A percentile compares a stretch with the other conserved stretches of the same genome.
phyloP scores from a whole-genome alignment of 2,888 invertebrate genomes.

The Catocala nupta region DNA sequence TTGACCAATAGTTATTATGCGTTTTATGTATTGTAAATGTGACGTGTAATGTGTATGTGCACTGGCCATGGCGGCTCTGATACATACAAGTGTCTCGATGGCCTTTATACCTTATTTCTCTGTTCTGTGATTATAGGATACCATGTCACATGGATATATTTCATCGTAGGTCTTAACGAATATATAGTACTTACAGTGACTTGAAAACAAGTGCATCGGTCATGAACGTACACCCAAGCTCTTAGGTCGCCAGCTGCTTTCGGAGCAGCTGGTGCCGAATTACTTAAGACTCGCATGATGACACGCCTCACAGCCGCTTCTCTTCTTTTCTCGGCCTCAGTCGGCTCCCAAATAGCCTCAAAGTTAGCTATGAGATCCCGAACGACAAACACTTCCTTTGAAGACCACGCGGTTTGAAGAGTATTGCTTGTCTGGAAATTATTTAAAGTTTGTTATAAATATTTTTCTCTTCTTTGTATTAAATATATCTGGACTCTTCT shows the following conservation, averaged over 20 bases:
- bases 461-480: too few species aligned
- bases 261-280: constrained; percentile 86
- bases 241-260: constrained; percentile 93
- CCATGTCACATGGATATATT: too few species aligned
- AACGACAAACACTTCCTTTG: constrained; percentile 91
- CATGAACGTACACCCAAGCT: constrained; percentile 92
- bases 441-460: too few species aligned
- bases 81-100: too few species aligned
- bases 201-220: constrained; percentile 85
- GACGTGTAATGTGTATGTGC: too few species aligned
- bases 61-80: too few species aligned
- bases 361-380: constrained; percentile 92
- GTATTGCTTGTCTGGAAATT: constrained; percentile 71
- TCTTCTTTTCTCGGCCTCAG: constrained; percentile 90
- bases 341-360: constrained; percentile 93
- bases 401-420: constrained; percentile 88
- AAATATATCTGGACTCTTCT: neutral
- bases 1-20: too few species aligned
- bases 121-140: too few species aligned
- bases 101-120: too few species aligned
- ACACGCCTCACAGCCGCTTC: constrained; percentile 93
- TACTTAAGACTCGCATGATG: constrained; percentile 90
- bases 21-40: too few species aligned
- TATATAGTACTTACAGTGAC: constrained; percentile 85
- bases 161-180: too few species aligned